Percentiles rank a stretch among this genome's conserved stretches.
phyloP scores from a whole-genome alignment of 1,140 invertebrate species.

The Heliconius nattereri region DNA sequence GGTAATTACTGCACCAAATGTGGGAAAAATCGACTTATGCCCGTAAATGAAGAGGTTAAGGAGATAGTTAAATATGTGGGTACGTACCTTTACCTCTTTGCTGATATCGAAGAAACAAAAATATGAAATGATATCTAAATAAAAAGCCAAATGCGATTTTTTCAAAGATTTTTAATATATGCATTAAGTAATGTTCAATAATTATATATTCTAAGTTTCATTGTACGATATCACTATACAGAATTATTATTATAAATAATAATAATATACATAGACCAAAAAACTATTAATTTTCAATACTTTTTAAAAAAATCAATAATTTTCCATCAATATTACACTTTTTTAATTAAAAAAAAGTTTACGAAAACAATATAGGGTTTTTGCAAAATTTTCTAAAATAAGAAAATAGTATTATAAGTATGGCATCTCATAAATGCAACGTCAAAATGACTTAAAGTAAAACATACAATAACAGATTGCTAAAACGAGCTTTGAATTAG shows the following conservation, averaged over 20 bases:
- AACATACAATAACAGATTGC: background rate
- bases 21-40: no score
- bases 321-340: background rate
- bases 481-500: background rate
- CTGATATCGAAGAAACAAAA: no score
- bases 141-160: constrained; percentile 38
- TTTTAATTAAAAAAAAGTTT: background rate
- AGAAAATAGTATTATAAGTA: constrained; percentile 13
- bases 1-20: no score
- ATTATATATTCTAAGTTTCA: constrained; percentile 39
- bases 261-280: background rate
- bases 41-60: no score
- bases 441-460: constrained; percentile 12
- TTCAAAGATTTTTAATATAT: constrained; percentile 44
- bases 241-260: constrained; percentile 28
- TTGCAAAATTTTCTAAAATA: background rate
- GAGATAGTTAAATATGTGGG: no score
- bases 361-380: background rate
- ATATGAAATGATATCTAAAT: constrained; percentile 2
- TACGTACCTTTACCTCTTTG: no score
- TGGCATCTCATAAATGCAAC: constrained; percentile 48
- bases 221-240: constrained; percentile 38
- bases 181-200: constrained; percentile 47
- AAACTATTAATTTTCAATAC: background rate
- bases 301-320: background rate